Conservation (phyloP, 37 sponge, comb jelly and placozoan species). For the Chondrosia reniformis region DNA sequence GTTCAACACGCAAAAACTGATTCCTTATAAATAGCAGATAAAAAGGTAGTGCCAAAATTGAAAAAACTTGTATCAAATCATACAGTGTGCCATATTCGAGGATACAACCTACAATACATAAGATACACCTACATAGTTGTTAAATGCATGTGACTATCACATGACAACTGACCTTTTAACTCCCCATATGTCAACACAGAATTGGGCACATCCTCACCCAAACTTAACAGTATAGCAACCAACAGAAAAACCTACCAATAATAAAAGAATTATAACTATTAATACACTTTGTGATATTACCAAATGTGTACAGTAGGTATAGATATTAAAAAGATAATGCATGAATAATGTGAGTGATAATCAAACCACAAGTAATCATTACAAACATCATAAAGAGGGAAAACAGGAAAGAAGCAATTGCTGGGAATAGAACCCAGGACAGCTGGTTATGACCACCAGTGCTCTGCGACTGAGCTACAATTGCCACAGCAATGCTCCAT, state of each 20-base stretch:
- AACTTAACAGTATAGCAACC: background rate
- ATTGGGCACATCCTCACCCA: constrained; percentile 9
- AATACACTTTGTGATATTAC: no score
- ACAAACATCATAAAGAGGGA: background rate
- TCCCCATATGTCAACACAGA: background rate
- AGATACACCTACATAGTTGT: background rate
- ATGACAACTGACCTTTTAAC: background rate
- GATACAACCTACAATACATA: background rate
- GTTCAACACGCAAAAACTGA: constrained; percentile 8
- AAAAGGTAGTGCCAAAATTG: background rate
- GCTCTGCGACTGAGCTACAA: no score
- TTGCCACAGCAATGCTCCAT: no score
- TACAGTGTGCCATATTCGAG: background rate
- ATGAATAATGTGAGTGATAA: no score
- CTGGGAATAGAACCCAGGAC: no score
- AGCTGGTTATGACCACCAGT: no score
- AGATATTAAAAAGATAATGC: no score
- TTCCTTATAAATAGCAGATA: background rate
- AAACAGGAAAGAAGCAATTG: no score
- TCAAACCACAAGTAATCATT: background rate
- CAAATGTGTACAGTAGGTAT: no score
- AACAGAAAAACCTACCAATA: background rate
- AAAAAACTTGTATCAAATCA: background rate
- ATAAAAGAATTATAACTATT: background rate
- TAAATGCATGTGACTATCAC: background rate